phyloP scores from a whole-genome alignment of 2,113 vertebrate species.

The Spea bombifrons region DNA sequence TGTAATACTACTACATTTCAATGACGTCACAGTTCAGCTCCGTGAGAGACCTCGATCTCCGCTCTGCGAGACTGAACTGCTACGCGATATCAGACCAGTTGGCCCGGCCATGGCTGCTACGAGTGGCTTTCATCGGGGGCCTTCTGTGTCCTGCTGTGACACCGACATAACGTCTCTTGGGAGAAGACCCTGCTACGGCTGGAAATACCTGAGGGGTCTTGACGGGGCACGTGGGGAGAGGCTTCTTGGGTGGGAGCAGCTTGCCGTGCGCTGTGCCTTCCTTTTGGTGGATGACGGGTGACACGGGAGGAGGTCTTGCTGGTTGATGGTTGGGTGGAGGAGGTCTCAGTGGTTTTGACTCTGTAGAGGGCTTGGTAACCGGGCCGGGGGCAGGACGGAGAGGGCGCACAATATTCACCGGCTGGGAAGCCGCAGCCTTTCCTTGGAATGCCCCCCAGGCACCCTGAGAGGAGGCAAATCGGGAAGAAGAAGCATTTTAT shows the following conservation, averaged over 20 bases:
- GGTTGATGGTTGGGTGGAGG: constrained; percentile 48
- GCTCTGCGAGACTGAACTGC: too few species aligned
- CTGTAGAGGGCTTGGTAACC: constrained; percentile 19
- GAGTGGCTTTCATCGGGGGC: too few species aligned
- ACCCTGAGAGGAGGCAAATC: constrained; percentile 27
- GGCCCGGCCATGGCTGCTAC: too few species aligned
- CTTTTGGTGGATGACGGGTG: neutral
- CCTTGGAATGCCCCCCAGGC: constrained; percentile 51
- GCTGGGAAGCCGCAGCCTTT: constrained; percentile 64
- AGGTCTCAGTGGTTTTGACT: constrained; percentile 63
- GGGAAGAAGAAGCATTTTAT: neutral
- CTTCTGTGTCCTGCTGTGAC: too few species aligned
- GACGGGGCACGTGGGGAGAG: constrained; percentile 75
- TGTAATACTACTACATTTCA: too few species aligned
- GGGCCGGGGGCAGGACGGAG: constrained; percentile 59
- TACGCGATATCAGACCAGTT: too few species aligned
- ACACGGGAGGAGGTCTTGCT: constrained; percentile 43
- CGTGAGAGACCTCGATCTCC: too few species aligned
- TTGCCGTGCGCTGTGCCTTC: constrained; percentile 52
- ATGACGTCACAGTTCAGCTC: too few species aligned
- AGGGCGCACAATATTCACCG: constrained; percentile 76
- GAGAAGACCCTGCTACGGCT: too few species aligned
- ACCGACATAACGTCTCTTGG: too few species aligned
- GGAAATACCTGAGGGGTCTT: constrained; percentile 66
- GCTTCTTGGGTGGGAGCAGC: constrained; percentile 76